Evolutionary conservation across 2,797 vertebrate genomes (phyloP).

Genomic region (Dicrostonyx torquatus): DNA sequence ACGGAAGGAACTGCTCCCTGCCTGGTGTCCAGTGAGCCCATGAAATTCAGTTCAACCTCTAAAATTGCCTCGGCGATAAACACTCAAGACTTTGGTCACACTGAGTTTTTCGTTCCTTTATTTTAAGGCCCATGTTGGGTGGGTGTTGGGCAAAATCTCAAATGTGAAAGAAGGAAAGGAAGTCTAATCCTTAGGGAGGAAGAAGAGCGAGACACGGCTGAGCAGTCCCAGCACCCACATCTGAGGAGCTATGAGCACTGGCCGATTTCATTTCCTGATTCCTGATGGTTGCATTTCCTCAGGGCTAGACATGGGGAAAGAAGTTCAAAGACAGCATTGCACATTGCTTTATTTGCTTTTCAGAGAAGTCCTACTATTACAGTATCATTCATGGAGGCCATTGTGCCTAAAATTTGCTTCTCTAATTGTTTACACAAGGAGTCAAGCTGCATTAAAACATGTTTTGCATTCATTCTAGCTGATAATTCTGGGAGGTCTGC

Average conservation of each 20-base stretch:
- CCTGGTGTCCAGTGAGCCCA: neutral
- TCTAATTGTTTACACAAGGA: constrained; percentile 78
- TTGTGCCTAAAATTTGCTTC: constrained; percentile 78
- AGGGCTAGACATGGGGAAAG: neutral
- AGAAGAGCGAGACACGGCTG: constrained; percentile 48
- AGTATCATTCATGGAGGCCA: constrained; percentile 64
- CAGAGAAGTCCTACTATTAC: neutral
- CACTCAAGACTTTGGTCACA: neutral
- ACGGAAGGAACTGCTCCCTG: neutral
- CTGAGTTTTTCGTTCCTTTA: neutral
- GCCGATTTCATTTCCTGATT: neutral
- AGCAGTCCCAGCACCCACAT: constrained; percentile 77
- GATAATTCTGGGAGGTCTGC: too few species aligned
- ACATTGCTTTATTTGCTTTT: constrained; percentile 39
- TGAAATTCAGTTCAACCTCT: neutral
- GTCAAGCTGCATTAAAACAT: constrained; percentile 71
- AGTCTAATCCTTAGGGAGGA: neutral
- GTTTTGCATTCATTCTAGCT: constrained; percentile 71
- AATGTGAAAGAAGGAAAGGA: constrained; percentile 4
- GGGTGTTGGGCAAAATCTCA: neutral
- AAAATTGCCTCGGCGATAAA: neutral
- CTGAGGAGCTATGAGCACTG: constrained; percentile 78
- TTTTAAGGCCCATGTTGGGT: neutral
- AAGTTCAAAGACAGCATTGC: constrained; percentile 62
- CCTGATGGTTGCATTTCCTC: neutral